A percentile compares a stretch with the other conserved stretches of the same genome.
Evolutionary conservation across 1,140 invertebrate species (phyloP).

Genomic region (Dendroctonus valens): DNA sequence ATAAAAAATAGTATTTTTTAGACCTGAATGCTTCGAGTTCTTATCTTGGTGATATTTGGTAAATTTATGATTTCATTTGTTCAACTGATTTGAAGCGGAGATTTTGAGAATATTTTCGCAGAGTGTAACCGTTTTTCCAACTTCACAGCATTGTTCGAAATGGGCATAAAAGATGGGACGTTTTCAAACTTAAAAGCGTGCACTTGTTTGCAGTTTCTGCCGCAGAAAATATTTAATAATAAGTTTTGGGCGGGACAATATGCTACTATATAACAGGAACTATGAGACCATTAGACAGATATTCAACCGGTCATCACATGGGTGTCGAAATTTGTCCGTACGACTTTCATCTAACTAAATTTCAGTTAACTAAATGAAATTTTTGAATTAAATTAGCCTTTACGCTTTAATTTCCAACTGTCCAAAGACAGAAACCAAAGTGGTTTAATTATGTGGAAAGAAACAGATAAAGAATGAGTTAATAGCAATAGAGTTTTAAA

Average conservation of each 20-base stretch:
- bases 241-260: slow-evolving; percentile 22
- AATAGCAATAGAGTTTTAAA: slow-evolving; percentile 15
- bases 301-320: slow-evolving; percentile 26
- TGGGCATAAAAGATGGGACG: slow-evolving; percentile 8
- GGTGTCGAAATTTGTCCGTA: slow-evolving; percentile 18
- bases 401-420: slow-evolving; percentile 1
- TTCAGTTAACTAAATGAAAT: too few species aligned
- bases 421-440: slow-evolving; percentile 7
- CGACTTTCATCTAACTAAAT: slow-evolving; percentile 10
- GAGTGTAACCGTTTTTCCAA: not conserved
- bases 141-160: slow-evolving; percentile 6
- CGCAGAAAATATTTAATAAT: slow-evolving; percentile 28
- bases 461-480: slow-evolving; percentile 5
- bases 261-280: slow-evolving; percentile 23
- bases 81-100: too few species aligned
- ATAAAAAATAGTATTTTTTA: not conserved
- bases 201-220: slow-evolving; percentile 1
- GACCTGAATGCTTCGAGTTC: too few species aligned
- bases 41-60: too few species aligned
- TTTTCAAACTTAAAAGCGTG: slow-evolving; percentile 8
- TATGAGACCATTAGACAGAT: slow-evolving; percentile 29
- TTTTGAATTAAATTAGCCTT: not conserved
- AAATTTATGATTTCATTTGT: too few species aligned
- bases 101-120: not conserved
- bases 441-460: slow-evolving; percentile 9